Base-by-base conservation (phyloP, 2,797 vertebrate genomes). In the Epinephelus coioides region DNA sequence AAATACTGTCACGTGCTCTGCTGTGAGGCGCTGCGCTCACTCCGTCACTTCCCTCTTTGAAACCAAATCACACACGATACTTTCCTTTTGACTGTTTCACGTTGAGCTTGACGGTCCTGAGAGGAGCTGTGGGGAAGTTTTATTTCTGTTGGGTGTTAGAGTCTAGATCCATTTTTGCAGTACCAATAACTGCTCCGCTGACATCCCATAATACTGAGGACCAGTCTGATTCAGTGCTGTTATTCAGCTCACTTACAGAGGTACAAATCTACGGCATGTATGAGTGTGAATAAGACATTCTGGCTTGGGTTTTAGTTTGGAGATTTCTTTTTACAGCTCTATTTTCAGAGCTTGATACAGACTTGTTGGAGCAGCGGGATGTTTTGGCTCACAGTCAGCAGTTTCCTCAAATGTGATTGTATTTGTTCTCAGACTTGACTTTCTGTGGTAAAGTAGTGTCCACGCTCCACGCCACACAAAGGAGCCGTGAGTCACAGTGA, bases 331-430 rank as follows among this genome's bases (percentile, higher is more conserved):
- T 70, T 79, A 75, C 55, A 18, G 76, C 60, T 50, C 76, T 61
- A 75, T 79, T 78, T 74, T 83, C 71, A 74, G 75, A 60, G 60
- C 59, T 66, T 62, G 10, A 55, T 50, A 46, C 47, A 21, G n/a
- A 54, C 38, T 57, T 57, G 18, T 30, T 30, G 27, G 27, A 30
- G 27, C 27, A 30, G 27, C 27, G 27, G 27, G 27, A 30, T 18
- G 44, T 73, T 19, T 69, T 14, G 30, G 15, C 56, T 67, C 9
- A 5, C 55, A 54, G 27, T 69, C 59, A 17, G 27, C 57, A 18
- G 51, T 25, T 34, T 59, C 57, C 40, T 47, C 46, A 69, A 69
- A 25, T 69, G 51, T 65, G 53, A 69, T 46, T 18, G 53, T 43
- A 18, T 68, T 67, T 73, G 55, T 56, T 68, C 44, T 69, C 50